phyloP scores from a whole-genome alignment of 2,113 vertebrate genomes.

The Ameiurus melas region DNA sequence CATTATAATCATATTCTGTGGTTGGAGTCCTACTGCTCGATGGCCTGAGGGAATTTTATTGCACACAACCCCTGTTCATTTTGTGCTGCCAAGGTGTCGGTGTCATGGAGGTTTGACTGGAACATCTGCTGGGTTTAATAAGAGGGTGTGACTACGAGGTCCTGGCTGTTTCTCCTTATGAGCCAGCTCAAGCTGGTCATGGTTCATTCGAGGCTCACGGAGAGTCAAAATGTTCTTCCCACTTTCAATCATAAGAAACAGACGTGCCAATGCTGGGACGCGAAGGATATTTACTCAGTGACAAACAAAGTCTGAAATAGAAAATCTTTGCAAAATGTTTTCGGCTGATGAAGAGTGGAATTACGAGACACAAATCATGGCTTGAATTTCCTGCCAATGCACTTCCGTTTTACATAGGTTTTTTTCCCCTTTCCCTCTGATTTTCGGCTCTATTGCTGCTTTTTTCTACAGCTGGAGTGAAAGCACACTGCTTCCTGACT shows the following conservation, averaged over 20 bases:
- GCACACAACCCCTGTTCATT: neutral
- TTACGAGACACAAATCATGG: conserved; percentile 56
- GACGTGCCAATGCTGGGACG: neutral
- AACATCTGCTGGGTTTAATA: conserved; percentile 34
- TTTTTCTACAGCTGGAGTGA: conserved; percentile 25
- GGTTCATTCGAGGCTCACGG: conserved; percentile 21
- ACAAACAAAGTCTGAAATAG: conserved; percentile 44
- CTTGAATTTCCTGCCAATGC: conserved; percentile 60
- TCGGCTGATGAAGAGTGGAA: conserved; percentile 51
- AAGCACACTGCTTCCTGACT: neutral
- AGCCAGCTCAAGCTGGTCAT: conserved; percentile 28
- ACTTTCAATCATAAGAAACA: conserved; percentile 33
- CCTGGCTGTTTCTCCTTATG: conserved; percentile 10
- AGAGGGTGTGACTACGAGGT: conserved; percentile 35
- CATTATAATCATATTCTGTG: conserved; percentile 10
- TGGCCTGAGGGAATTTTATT: neutral
- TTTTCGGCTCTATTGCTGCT: neutral
- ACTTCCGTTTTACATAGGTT: conserved; percentile 51
- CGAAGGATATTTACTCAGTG: conserved; percentile 40
- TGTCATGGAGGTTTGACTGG: conserved; percentile 1
- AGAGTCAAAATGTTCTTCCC: conserved; percentile 32
- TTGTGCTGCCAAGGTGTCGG: conserved; percentile 18
- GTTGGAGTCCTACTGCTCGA: neutral
- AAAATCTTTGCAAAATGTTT: conserved; percentile 36
- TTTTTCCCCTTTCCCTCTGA: neutral